These are phyloP conservation scores for Euplexia lucipara DNA, from an alignment of 2,888 invertebrate species.

Conservation along the genomic window DNA sequence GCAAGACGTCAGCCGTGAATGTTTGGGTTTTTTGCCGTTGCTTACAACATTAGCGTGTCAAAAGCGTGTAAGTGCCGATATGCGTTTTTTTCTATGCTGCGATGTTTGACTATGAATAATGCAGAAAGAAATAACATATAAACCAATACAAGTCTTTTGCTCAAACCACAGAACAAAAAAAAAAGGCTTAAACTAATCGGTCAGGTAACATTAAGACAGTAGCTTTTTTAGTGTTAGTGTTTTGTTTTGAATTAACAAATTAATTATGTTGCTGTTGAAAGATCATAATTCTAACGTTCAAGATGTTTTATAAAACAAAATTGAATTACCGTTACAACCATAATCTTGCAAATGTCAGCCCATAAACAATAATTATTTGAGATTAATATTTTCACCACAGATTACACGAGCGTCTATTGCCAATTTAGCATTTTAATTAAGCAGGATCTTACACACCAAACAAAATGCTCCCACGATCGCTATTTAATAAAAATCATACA, in stretches of 20 bases:
- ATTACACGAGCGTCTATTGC: background rate
- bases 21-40: slow-evolving; percentile 61
- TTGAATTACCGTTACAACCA: background rate
- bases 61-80: slow-evolving; percentile 26
- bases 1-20: slow-evolving; percentile 51
- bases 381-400: background rate
- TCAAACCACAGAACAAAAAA: too few relatives aligned
- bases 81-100: slow-evolving; percentile 21
- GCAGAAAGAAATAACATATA: too few relatives aligned
- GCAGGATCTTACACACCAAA: slow-evolving; percentile 3
- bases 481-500: slow-evolving; percentile 29
- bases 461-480: slow-evolving; percentile 2
- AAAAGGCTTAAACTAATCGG: too few relatives aligned
- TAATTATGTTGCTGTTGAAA: background rate
- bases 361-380: slow-evolving; percentile 19
- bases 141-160: too few relatives aligned
- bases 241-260: too few relatives aligned
- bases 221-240: too few relatives aligned
- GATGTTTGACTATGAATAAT: slow-evolving; percentile 34
- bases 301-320: background rate
- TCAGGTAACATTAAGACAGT: too few relatives aligned
- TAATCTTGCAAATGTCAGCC: background rate
- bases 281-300: background rate
- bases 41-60: slow-evolving; percentile 52
- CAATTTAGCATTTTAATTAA: slow-evolving; percentile 1